Base-by-base conservation (phyloP, 1,140 invertebrate genomes). In the Ridgeia piscesae region DNA sequence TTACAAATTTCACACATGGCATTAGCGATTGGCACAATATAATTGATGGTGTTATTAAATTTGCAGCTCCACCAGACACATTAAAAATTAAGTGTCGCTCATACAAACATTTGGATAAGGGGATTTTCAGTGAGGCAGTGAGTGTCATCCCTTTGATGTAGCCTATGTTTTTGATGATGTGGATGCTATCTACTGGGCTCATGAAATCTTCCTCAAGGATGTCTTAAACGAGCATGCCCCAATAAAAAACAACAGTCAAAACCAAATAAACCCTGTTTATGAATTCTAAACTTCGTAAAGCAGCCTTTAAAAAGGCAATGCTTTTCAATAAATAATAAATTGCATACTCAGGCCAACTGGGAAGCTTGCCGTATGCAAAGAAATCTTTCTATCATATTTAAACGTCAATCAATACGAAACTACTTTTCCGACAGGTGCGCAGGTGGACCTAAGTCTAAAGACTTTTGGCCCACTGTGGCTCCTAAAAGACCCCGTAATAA, bases 381-480 rank as follows among this genome's bases (percentile, higher is more conserved):
- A 8, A 93, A 93, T 88, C 89, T 77, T 88, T 92, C 88, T 21
- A 92, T 92, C 35, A 88, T 42, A n/a, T 14, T 92, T 27, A 92
- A 89, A 89, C 31, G 48, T 31, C 92, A 90, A 89, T 89, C 31
- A 34, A 93, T 50, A 93, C 89, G n/a, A n/a, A 77, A 93, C 33
- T 93, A 92, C 92, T 93, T 93, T 91, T 91, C 91, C n/a, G 92
- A 93, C 48, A 92, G 93, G n/a, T 92, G 92, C 77, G 34, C 89
- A 33, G 89, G 91, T 6, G 93, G 93, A 9, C 42, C 91, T 1
- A 92, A 93, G 90, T 42, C 31, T 35, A 90, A 93, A 89, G 91
- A 93, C 58, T 93, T 93, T n/a, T 93, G 93, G 92, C 92, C 93
- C 33, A 93, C 91, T 11, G 92, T 93, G 93, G 35, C 35, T 42